Evolutionary conservation across 2,888 invertebrate genomes (phyloP).

Genomic region (Tenthredo distinguenda): DNA sequence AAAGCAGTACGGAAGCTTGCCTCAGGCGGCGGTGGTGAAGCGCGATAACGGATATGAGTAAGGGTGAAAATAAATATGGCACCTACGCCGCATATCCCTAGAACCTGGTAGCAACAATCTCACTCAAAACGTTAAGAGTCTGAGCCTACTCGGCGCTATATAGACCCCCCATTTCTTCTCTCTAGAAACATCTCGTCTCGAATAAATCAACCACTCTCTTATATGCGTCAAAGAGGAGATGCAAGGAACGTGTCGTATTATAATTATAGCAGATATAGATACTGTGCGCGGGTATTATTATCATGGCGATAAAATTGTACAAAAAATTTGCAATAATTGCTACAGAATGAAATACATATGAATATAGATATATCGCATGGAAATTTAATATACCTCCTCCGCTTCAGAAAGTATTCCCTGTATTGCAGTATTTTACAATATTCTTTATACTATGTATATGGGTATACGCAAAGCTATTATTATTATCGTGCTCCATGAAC

Average conservation of each 20-base stretch:
- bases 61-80: neutral
- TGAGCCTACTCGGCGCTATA: neutral
- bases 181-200: no score
- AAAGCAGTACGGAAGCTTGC: neutral
- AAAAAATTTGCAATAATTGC: neutral
- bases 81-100: neutral
- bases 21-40: neutral
- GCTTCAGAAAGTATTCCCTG: neutral
- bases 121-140: neutral
- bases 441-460: neutral
- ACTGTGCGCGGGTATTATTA: neutral
- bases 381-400: neutral
- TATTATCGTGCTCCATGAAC: neutral
- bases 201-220: neutral
- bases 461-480: neutral
- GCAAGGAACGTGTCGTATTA: no score
- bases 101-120: neutral
- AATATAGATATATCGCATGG: neutral
- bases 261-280: no score
- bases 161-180: no score
- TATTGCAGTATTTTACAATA: neutral
- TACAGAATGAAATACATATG: neutral
- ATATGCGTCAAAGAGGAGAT: no score
- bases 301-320: neutral
- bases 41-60: neutral